Conservation (phyloP, 1,140 invertebrate genomes). For the Calosoma granatense region DNA sequence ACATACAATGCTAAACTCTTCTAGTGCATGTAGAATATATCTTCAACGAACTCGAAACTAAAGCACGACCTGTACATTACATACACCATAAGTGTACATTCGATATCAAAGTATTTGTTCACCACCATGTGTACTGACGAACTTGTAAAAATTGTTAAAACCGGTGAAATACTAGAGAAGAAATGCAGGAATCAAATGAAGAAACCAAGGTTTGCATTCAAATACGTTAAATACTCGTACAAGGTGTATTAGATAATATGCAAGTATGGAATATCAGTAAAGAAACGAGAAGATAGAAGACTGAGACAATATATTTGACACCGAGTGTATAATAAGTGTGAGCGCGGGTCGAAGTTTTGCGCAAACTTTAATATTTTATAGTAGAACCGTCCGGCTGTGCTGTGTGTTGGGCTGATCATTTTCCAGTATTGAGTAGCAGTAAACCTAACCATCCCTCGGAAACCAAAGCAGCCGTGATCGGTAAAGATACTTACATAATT, state of each 20-base stretch:
- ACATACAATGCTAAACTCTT: background rate
- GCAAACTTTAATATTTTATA: background rate
- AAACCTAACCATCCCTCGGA: background rate
- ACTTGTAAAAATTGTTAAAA: background rate
- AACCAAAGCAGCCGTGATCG: conserved; percentile 12
- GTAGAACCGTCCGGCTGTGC: background rate
- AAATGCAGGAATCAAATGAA: too few relatives aligned
- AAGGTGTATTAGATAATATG: background rate
- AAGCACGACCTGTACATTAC: too few relatives aligned
- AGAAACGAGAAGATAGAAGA: background rate
- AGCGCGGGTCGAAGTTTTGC: background rate
- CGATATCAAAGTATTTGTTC: background rate
- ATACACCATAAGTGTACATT: too few relatives aligned
- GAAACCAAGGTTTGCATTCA: too few relatives aligned
- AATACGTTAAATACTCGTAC: background rate
- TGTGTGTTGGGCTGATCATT: background rate
- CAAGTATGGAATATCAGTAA: background rate
- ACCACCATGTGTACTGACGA: background rate
- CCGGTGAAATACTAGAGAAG: too few relatives aligned
- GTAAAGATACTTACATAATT: conserved; percentile 14
- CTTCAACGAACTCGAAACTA: too few relatives aligned
- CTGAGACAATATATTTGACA: background rate
- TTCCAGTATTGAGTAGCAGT: background rate
- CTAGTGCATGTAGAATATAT: background rate
- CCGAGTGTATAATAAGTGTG: background rate